A percentile compares a stretch with the other conserved stretches of the same genome.
phyloP scores from a whole-genome alignment of 2,888 invertebrate species.

The Spodoptera exigua region DNA sequence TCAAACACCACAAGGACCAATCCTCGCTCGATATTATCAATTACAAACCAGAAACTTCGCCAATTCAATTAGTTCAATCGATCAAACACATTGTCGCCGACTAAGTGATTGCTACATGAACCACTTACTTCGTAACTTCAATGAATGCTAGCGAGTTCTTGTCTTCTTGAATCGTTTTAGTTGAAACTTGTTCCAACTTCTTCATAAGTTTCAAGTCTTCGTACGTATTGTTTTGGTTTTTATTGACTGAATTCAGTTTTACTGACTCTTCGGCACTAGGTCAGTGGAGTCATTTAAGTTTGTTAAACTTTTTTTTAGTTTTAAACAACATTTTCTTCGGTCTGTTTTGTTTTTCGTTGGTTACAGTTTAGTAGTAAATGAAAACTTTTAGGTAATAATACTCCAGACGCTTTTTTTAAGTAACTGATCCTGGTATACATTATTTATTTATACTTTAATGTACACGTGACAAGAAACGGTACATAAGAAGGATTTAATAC shows the following conservation, averaged over 20 bases:
- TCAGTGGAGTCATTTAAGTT: background rate
- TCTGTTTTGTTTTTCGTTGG: too few species aligned
- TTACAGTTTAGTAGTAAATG: too few species aligned
- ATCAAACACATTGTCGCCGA: conserved; percentile 54
- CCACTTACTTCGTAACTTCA: conserved; percentile 34
- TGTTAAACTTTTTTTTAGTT: too few species aligned
- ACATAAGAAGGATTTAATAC: too few species aligned
- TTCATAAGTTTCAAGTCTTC: conserved; percentile 38
- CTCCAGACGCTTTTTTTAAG: too few species aligned
- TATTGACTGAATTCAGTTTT: conserved; percentile 15
- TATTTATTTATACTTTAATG: too few species aligned
- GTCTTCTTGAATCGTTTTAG: conserved; percentile 44
- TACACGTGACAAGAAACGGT: too few species aligned
- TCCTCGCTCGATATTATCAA: conserved; percentile 10
- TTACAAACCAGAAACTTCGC: conserved; percentile 29
- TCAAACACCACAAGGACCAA: conserved; percentile 1
- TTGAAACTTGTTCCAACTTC: conserved; percentile 45
- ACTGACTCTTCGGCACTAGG: background rate
- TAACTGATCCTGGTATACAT: too few species aligned
- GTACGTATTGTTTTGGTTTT: conserved; percentile 24
- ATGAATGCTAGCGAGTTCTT: conserved; percentile 33
- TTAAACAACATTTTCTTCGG: too few species aligned
- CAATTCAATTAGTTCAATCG: conserved; percentile 50
- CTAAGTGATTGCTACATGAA: conserved; percentile 46
- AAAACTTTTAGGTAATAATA: too few species aligned